phyloP scores from a whole-genome alignment of 2,113 vertebrate genomes.

The Leucosticte australis region DNA sequence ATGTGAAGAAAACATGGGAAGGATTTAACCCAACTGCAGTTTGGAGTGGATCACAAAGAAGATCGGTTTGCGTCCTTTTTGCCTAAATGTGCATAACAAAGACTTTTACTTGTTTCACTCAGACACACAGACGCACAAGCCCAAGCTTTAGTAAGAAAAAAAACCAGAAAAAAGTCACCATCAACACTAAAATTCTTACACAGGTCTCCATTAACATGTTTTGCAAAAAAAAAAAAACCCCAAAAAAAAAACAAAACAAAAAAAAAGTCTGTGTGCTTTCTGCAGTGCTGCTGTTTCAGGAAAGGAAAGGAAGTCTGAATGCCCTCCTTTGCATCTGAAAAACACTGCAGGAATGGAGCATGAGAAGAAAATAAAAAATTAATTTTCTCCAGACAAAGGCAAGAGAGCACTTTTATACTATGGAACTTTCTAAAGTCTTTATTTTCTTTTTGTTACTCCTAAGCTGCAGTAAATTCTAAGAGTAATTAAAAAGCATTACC shows the following conservation, averaged over 20 bases:
- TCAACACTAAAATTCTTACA: not conserved
- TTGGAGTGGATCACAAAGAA: not conserved
- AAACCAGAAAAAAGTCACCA: not conserved
- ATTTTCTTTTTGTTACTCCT: not conserved
- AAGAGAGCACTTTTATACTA: not conserved
- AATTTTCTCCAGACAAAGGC: constrained; percentile 11
- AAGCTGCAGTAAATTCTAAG: not conserved
- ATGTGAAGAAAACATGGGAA: not conserved
- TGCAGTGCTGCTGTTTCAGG: constrained; percentile 29
- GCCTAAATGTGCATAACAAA: not conserved
- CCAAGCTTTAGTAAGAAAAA: constrained; percentile 11
- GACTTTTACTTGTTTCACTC: constrained; percentile 22
- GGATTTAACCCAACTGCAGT: not conserved
- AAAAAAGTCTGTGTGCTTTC: not conserved
- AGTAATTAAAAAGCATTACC: not conserved
- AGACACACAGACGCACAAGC: not conserved
- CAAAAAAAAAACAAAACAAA: not conserved
- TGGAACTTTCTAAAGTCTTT: not conserved
- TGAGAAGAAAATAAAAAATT: constrained; percentile 45
- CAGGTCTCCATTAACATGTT: constrained; percentile 50
- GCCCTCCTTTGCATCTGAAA: constrained; percentile 48
- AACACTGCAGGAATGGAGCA: constrained; percentile 43
- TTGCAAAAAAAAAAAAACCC: constrained; percentile 31
- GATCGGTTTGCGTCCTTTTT: not conserved
- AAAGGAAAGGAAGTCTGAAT: constrained; percentile 29